A percentile compares a stretch with the other conserved stretches of the same genome.
Evolutionary conservation across 1,140 invertebrate genomes (phyloP).

Genomic region (Heliconius congener): DNA sequence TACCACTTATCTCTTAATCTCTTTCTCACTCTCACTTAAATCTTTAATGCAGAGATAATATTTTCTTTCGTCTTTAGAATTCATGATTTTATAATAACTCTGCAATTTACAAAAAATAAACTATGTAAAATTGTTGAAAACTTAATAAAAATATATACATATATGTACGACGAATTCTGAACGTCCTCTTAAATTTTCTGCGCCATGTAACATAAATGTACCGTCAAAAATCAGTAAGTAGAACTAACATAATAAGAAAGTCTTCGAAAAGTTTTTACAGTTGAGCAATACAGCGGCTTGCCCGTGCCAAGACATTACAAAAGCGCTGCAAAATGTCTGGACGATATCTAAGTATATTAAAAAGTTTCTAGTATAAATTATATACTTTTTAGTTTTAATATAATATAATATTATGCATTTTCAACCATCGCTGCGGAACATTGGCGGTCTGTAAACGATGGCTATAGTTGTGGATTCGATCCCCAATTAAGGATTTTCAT

Average conservation of each 20-base stretch:
- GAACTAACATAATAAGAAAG: slow-evolving; percentile 30
- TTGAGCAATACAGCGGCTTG: slow-evolving; percentile 25
- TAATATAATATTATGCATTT: not conserved
- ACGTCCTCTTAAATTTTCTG: not conserved
- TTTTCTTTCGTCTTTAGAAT: too few species aligned
- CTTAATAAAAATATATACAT: not conserved
- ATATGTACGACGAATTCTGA: not conserved
- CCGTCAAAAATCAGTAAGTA: slow-evolving; percentile 17
- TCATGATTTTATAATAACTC: too few species aligned
- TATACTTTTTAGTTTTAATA: not conserved
- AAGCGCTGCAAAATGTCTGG: slow-evolving; percentile 24
- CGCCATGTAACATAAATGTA: slow-evolving; percentile 27
- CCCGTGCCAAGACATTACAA: slow-evolving; percentile 29
- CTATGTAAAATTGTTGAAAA: not conserved
- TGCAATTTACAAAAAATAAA: not conserved
- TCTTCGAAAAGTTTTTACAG: slow-evolving; percentile 26
- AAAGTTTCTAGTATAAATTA: not conserved
- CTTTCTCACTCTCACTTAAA: too few species aligned
- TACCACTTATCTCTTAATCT: too few species aligned
- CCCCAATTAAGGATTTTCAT: too few species aligned
- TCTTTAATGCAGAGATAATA: too few species aligned
- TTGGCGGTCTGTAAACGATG: too few species aligned
- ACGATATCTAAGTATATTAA: slow-evolving; percentile 15
- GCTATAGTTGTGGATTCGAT: too few species aligned
- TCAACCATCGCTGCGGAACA: too few species aligned